Conservation (phyloP, 2,888 invertebrate genomes). For the Cephus rjabovi region DNA sequence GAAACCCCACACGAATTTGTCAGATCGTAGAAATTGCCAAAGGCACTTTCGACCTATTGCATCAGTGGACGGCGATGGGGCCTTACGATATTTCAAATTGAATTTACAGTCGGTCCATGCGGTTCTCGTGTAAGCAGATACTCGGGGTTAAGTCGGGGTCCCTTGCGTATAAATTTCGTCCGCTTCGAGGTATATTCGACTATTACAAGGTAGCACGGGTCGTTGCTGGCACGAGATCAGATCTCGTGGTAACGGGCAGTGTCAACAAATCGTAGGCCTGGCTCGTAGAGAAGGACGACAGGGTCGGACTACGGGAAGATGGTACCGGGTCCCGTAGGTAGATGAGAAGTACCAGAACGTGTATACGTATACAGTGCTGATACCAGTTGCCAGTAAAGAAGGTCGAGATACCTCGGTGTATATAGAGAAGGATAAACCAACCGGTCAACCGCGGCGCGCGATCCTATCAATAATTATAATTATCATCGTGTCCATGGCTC, state of each 20-base stretch:
- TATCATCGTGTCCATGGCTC: slow-evolving; percentile 34
- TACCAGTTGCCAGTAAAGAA: not conserved
- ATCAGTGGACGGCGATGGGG: not conserved
- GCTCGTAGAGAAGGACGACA: not conserved
- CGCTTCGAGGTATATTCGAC: slow-evolving; percentile 23
- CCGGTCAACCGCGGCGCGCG: slow-evolving; percentile 24
- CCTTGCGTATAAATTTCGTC: slow-evolving; percentile 23
- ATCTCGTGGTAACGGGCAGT: slow-evolving; percentile 29
- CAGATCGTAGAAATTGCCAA: not conserved
- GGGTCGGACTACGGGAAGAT: not conserved
- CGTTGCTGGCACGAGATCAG: slow-evolving; percentile 26
- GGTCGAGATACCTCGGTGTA: not conserved
- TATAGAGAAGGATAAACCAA: not conserved
- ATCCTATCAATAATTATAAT: slow-evolving; percentile 46
- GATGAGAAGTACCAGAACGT: not conserved
- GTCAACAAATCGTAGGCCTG: slow-evolving; percentile 39
- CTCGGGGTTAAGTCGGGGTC: slow-evolving; percentile 5
- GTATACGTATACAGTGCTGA: not conserved
- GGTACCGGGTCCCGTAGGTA: not conserved
- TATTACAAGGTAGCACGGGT: slow-evolving; percentile 15
- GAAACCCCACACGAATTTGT: not conserved
- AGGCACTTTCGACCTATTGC: not conserved
- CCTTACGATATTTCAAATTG: slow-evolving; percentile 16
- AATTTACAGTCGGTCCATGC: slow-evolving; percentile 16
- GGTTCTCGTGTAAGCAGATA: slow-evolving; percentile 23